Evolutionary conservation across 2,888 invertebrate species (phyloP), one percentile per base, ranked within the genome.

Genomic region (Diogma glabrata): DNA sequence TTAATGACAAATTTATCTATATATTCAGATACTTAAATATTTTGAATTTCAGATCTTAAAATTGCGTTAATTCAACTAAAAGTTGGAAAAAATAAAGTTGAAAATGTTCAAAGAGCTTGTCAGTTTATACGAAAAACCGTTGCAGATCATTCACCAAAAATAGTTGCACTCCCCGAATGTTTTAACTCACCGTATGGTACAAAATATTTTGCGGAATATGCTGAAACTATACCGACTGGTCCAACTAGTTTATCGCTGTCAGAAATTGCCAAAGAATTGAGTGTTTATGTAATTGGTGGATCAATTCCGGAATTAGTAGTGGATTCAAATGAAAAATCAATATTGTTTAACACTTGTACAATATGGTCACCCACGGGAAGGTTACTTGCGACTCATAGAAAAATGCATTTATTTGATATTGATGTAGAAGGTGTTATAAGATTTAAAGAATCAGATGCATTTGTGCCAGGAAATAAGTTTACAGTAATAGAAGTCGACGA

Each of bases 101-200:
- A 75, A 56, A 94, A 93, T 68, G 64, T 93, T 16, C 67, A 74
- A 8, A 74, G 76, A 55, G 90, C 88, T 1, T 70, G 79, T 2
- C 73, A 75, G 49, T 74, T 82, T 53, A 82, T 92, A 50, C 72
- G 76, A 51, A 73, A 77, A 53, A 90, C 91, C 1, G 55, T 55
- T 16, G 81, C 81, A 58, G 64, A 72, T 46, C 67, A 74, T 51
- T 72, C 74, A 14, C 81, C 82, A 1, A 72, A 79, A 55, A 57
- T 87, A 48, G 72, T 85, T 33, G 76, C 79, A 2, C 65, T 88
- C 20, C 86, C 88, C 0, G 96, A 96, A 72, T 93, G 92, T 66
- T 96, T 95, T 64, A 96, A 94, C 67, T 88, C 89, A 5, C 95
- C 95, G 0, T 96, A 95, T 69, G 93, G 92, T 53, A 81, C 82